phyloP scores from a whole-genome alignment of 2,797 vertebrate species.

The Malacoctenus gilli region DNA sequence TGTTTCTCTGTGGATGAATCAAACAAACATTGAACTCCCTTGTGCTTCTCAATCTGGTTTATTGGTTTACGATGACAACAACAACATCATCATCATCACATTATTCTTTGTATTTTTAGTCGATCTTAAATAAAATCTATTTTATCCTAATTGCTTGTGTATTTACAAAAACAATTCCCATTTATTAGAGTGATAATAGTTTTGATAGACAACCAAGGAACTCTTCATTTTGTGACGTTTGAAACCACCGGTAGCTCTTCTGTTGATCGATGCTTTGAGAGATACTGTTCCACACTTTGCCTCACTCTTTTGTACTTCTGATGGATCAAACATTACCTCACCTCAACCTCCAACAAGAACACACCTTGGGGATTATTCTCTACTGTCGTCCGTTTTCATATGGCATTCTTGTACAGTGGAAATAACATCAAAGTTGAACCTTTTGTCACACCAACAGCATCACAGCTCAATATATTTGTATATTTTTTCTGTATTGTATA shows the following conservation, averaged over 20 bases:
- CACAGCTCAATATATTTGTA: conserved; percentile 77
- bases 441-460: conserved; percentile 67
- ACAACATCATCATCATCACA: conserved; percentile 31
- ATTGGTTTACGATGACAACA: conserved; percentile 31
- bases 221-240: conserved; percentile 70
- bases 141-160: conserved; percentile 64
- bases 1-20: conserved; percentile 84
- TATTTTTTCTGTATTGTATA: conserved; percentile 60
- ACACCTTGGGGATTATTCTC: conserved; percentile 58
- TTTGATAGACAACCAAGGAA: conserved; percentile 61
- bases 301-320: conserved; percentile 66
- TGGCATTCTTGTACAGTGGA: conserved; percentile 66
- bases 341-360: conserved; percentile 69
- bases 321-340: conserved; percentile 71
- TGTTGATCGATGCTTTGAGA: conserved; percentile 40
- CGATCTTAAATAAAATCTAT: conserved; percentile 43
- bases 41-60: conserved; percentile 47
- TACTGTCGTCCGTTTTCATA: conserved; percentile 65
- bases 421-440: conserved; percentile 55
- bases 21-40: conserved; percentile 66
- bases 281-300: conserved; percentile 56
- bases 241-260: conserved; percentile 61
- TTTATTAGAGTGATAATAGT: conserved; percentile 74
- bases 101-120: conserved; percentile 43
- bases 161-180: conserved; percentile 62